Evolutionary conservation across 2,888 invertebrate species (phyloP).

Genomic region (Drosophila merina): DNA sequence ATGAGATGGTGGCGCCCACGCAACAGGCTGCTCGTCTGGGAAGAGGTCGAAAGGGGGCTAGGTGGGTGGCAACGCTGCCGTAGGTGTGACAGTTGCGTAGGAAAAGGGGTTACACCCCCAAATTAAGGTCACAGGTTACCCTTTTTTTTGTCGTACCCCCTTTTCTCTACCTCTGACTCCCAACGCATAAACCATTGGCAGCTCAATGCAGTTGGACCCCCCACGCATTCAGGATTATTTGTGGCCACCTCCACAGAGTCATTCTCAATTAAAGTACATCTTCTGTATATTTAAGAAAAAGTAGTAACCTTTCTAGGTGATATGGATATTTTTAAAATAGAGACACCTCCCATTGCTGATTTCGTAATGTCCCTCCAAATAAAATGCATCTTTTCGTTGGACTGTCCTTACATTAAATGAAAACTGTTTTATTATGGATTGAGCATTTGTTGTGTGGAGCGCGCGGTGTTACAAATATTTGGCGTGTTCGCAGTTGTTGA

Average conservation of each 20-base stretch:
- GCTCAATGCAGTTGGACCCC: slow-evolving; percentile 26
- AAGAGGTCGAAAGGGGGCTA: background rate
- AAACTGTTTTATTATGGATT: background rate
- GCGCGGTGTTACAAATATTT: no score
- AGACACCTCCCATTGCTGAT: no score
- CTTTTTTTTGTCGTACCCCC: background rate
- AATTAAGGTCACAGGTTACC: background rate
- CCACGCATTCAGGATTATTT: slow-evolving; percentile 29
- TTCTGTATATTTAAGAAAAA: no score
- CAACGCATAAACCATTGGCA: slow-evolving; percentile 2
- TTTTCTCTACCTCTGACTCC: background rate
- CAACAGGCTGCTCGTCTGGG: slow-evolving; percentile 54
- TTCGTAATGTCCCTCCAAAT: background rate
- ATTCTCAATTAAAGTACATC: slow-evolving; percentile 30
- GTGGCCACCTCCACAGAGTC: slow-evolving; percentile 19
- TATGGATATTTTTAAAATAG: no score
- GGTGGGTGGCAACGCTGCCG: slow-evolving; percentile 2
- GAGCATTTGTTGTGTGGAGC: background rate
- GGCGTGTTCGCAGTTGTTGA: slow-evolving; percentile 11
- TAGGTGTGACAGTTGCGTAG: slow-evolving; percentile 3
- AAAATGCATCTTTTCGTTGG: slow-evolving; percentile 59
- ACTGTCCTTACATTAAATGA: slow-evolving; percentile 16
- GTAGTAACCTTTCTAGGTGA: no score
- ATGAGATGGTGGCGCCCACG: slow-evolving; percentile 47
- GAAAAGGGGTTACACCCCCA: background rate